These are phyloP conservation scores for Meiosimyza decipiens DNA, from an alignment of 2,888 invertebrate genomes.

Conservation along the genomic window DNA sequence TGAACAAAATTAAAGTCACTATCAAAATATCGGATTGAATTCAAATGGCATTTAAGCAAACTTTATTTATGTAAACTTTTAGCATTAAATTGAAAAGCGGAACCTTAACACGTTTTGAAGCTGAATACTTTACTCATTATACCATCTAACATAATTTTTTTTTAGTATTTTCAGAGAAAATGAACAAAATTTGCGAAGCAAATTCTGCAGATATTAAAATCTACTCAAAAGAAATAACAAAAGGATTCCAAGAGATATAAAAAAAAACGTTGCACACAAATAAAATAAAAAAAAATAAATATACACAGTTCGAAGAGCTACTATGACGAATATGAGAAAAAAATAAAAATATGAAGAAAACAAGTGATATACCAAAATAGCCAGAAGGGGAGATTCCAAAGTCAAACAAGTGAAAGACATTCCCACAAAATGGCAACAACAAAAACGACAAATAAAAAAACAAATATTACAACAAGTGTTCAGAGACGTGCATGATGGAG, in stretches of 20 bases:
- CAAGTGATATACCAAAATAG: neutral
- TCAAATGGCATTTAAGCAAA: too few species aligned
- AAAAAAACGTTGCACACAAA: neutral
- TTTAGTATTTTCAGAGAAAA: neutral
- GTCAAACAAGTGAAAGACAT: constrained; percentile 32
- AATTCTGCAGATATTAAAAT: too few species aligned
- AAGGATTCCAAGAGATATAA: too few species aligned
- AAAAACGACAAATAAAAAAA: constrained; percentile 20
- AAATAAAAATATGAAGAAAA: neutral
- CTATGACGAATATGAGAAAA: constrained; percentile 5
- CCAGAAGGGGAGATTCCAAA: constrained; percentile 33
- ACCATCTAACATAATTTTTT: too few species aligned
- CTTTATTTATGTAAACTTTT: too few species aligned
- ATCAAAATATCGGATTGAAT: too few species aligned
- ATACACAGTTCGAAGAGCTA: constrained; percentile 22
- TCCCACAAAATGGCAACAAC: constrained; percentile 11
- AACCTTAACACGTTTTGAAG: too few species aligned
- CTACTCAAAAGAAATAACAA: too few species aligned
- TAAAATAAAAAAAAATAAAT: neutral
- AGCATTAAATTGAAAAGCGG: too few species aligned
- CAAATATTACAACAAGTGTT: constrained; percentile 21
- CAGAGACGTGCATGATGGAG: neutral
- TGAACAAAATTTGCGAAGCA: too few species aligned
- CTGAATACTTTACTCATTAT: too few species aligned
- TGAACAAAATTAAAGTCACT: too few species aligned